Conservation (phyloP, 2,888 invertebrate genomes). For the Corythucha ciliata region DNA sequence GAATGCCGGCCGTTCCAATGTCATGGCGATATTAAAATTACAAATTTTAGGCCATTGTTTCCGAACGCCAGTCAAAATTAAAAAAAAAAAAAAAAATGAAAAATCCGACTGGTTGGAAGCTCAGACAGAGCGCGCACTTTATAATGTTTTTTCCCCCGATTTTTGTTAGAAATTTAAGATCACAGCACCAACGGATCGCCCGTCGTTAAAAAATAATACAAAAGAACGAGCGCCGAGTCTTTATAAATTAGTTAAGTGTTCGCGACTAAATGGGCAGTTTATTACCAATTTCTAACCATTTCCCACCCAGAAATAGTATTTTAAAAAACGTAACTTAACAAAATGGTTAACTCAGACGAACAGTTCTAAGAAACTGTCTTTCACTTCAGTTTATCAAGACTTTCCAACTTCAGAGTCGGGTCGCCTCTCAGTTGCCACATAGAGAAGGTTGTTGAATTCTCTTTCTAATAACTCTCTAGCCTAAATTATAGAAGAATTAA, state of each 20-base stretch:
- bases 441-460: conserved; percentile 80
- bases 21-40: too few species aligned
- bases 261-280: neutral
- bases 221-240: conserved; percentile 1
- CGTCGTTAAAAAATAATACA: conserved; percentile 13
- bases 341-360: conserved; percentile 14
- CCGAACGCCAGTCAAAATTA: neutral
- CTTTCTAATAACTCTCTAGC: conserved; percentile 83
- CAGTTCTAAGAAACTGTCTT: conserved; percentile 23
- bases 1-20: too few species aligned
- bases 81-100: neutral
- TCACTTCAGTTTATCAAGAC: conserved; percentile 43
- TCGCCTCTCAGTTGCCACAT: conserved; percentile 73
- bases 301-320: too few species aligned
- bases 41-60: too few species aligned
- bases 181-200: conserved; percentile 22
- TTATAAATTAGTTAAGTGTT: conserved; percentile 3
- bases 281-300: neutral
- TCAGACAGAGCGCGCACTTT: too few species aligned
- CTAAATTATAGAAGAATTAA: conserved; percentile 47
- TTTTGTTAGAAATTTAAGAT: too few species aligned
- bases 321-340: too few species aligned
- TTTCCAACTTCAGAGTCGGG: conserved; percentile 45
- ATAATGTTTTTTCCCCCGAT: too few species aligned
- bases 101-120: too few species aligned